These are phyloP conservation scores for Caenorhabditis wallacei DNA, from an alignment of 2,888 invertebrate genomes.

Conservation along the genomic window DNA sequence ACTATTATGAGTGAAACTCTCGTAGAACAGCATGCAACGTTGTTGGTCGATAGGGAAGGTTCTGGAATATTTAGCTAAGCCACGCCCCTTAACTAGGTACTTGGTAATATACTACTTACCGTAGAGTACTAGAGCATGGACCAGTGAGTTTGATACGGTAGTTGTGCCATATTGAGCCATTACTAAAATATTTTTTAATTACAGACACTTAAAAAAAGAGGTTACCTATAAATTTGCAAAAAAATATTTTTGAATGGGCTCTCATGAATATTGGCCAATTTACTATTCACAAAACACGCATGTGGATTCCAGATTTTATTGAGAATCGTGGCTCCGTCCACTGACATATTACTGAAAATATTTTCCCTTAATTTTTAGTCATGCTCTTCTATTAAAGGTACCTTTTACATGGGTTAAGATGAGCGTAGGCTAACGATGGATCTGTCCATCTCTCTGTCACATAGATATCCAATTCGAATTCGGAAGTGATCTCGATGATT, in stretches of 20 bases:
- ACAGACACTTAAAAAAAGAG: too few relatives aligned
- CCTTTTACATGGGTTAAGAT: constrained; percentile 83
- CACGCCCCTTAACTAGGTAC: too few relatives aligned
- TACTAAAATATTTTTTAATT: constrained; percentile 61
- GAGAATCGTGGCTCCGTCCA: constrained; percentile 81
- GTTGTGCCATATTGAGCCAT: constrained; percentile 83
- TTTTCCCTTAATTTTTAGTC: too few relatives aligned
- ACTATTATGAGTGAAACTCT: constrained; percentile 82
- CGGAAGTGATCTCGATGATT: constrained; percentile 83
- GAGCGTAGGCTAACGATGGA: constrained; percentile 79
- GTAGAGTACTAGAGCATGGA: constrained; percentile 72
- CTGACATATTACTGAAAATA: constrained; percentile 80
- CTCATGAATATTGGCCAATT: constrained; percentile 80
- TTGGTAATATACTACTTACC: too few relatives aligned
- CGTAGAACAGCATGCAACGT: constrained; percentile 81
- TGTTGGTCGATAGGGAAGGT: constrained; percentile 75
- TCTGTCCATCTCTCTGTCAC: constrained; percentile 83
- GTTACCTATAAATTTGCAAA: constrained; percentile 80
- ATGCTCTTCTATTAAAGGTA: too few relatives aligned
- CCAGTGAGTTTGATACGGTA: constrained; percentile 77
- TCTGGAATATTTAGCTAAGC: constrained; percentile 56
- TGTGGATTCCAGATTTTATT: constrained; percentile 81
- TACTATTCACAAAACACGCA: constrained; percentile 83
- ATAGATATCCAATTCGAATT: constrained; percentile 83
- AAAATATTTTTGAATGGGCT: constrained; percentile 83